Evolutionary conservation across 2,888 invertebrate species (phyloP), one percentile per base, ranked within the genome.

Genomic region (Perizoma affinitatum): DNA sequence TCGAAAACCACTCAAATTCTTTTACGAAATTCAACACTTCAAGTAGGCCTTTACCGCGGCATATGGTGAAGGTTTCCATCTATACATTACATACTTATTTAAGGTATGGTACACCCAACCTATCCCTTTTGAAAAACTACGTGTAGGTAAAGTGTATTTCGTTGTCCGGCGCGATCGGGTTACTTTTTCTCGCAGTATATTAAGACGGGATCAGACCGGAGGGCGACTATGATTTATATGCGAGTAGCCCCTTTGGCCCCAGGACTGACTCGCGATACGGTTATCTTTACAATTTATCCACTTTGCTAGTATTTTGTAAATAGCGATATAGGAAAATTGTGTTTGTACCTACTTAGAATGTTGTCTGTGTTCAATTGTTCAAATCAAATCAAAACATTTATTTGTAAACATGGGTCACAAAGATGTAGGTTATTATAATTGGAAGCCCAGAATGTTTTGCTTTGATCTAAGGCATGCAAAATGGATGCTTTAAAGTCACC

Each of bases 171-270:
- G 62, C 56, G 82, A 80, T 78, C 77, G 86, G 87, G 87, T 83
- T 85, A 86, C 83, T 89, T 88, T 88, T 87, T 85, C 85, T 81
- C 83, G 78, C 77, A 89, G 84, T 90, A 80, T 89, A 90, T 90
- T 90, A 90, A 88, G 84, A 82, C 79, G 78, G 83, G 83, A 83
- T 86, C 82, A 62, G 70, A 78, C 82, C 78, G 67, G 63, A 73
- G 74, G 79, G 84, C 75, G 78, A 69, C 79, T 84, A 88, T 88
- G 88, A 88, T 87, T 87, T 88, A 88, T 86, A 62, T 50, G 49
- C 35, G n/a, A 72, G 69, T 63, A 60, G 53, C 52, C 54, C 65
- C 60, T 61, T 70, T 66, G 61, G 73, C 54, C 72, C 78, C 73
- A 76, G 64, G 69, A 75, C 65, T 61, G 55, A 69, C 52, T 74